These are phyloP conservation scores for Tenebrio molitor DNA, from an alignment of 1,140 invertebrate genomes.

Conservation along the genomic window DNA sequence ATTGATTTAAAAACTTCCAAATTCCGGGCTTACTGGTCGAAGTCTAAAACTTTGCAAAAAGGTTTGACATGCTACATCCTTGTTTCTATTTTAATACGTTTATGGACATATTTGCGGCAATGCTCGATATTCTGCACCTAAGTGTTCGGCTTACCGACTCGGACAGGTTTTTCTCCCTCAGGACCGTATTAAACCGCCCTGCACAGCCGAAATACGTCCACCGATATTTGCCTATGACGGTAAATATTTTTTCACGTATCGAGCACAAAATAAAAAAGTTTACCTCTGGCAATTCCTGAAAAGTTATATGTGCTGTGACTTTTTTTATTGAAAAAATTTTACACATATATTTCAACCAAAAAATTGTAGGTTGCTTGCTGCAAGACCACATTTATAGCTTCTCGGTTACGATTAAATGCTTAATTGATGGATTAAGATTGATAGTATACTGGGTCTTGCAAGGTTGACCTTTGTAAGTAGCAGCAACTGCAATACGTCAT, in stretches of 20 bases:
- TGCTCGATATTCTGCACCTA: slow-evolving; percentile 19
- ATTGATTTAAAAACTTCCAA: slow-evolving; percentile 55
- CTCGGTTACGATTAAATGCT: not conserved
- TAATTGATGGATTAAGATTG: slow-evolving; percentile 36
- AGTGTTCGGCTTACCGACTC: slow-evolving; percentile 17
- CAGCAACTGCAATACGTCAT: slow-evolving; percentile 7
- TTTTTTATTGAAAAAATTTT: no score
- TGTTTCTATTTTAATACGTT: slow-evolving; percentile 49
- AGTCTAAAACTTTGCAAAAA: slow-evolving; percentile 51
- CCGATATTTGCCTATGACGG: slow-evolving; percentile 16
- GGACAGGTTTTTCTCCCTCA: slow-evolving; percentile 23
- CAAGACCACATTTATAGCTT: not conserved
- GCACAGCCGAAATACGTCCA: not conserved
- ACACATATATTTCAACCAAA: no score
- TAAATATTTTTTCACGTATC: slow-evolving; percentile 13
- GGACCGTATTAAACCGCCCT: slow-evolving; percentile 7
- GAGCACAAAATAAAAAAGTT: slow-evolving; percentile 1
- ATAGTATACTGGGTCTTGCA: not conserved
- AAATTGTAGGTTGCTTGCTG: no score
- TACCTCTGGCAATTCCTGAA: not conserved
- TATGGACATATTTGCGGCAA: slow-evolving; percentile 30
- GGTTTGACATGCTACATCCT: slow-evolving; percentile 52
- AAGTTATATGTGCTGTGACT: not conserved
- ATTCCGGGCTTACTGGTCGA: slow-evolving; percentile 48
- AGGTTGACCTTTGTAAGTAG: slow-evolving; percentile 7